Evolutionary conservation across 2,888 invertebrate genomes (phyloP).

Genomic region (Nephrotoma appendiculata): DNA sequence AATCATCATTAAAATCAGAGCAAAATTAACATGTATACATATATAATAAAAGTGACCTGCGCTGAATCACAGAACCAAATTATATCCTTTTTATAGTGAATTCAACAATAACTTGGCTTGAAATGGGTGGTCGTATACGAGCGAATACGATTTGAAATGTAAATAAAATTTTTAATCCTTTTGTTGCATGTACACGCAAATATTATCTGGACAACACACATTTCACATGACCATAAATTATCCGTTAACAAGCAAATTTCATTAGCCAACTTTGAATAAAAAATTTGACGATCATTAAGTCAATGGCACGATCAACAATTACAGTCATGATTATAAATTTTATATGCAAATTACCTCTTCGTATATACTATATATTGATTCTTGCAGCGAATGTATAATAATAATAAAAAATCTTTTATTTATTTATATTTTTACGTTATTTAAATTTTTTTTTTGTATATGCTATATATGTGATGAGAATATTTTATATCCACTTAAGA

Average conservation of each 20-base stretch:
- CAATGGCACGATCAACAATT: background rate
- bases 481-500: background rate
- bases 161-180: background rate
- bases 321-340: background rate
- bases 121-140: background rate
- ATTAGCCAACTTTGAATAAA: background rate
- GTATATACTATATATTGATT: background rate
- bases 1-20: background rate
- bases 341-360: background rate
- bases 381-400: background rate
- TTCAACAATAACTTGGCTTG: background rate
- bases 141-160: background rate
- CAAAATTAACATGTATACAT: background rate
- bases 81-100: too few relatives aligned
- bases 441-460: background rate
- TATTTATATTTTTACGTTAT: background rate
- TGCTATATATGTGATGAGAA: background rate
- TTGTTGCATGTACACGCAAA: background rate
- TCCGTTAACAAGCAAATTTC: background rate
- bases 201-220: background rate
- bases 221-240: background rate
- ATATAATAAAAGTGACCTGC: background rate
- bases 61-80: too few relatives aligned
- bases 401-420: background rate
- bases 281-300: background rate